Conservation (phyloP, 2,888 invertebrate species). For the Cheilosia scutellata region DNA sequence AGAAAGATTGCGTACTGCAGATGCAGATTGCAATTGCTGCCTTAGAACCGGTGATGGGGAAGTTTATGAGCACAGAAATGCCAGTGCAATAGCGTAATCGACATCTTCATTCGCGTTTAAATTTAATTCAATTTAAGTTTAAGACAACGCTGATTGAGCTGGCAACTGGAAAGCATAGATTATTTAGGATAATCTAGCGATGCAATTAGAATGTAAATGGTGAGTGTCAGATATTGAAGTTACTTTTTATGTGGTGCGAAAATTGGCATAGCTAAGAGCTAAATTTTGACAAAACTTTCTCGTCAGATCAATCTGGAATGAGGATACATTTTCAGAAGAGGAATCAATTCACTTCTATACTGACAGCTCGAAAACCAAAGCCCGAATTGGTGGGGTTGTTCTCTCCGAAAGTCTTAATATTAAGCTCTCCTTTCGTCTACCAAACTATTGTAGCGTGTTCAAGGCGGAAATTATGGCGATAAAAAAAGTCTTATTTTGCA, state of each 20-base stretch:
- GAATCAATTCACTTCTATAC: too few species aligned
- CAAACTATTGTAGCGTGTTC: too few species aligned
- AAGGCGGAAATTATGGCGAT: too few species aligned
- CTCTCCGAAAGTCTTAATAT: too few species aligned
- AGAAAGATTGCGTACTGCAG: slow-evolving; percentile 35
- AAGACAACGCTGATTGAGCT: slow-evolving; percentile 37
- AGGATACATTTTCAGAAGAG: too few species aligned
- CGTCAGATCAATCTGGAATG: too few species aligned
- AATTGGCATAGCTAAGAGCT: neutral
- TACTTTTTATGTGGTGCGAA: neutral
- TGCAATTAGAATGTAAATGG: neutral
- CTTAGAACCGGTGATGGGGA: slow-evolving; percentile 30
- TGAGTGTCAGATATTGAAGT: neutral
- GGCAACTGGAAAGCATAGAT: neutral
- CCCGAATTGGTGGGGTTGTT: too few species aligned
- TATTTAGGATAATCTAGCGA: neutral
- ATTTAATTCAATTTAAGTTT: slow-evolving; percentile 40
- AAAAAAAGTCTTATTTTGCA: too few species aligned
- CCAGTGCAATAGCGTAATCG: slow-evolving; percentile 15
- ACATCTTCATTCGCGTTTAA: slow-evolving; percentile 51
- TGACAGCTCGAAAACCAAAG: too few species aligned
- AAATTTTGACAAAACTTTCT: neutral
- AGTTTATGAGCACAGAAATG: slow-evolving; percentile 23
- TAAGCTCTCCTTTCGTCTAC: too few species aligned
- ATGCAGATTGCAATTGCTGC: slow-evolving; percentile 25